Base-by-base conservation (phyloP, 2,888 invertebrate species). In the Mellilla xanthometata region DNA sequence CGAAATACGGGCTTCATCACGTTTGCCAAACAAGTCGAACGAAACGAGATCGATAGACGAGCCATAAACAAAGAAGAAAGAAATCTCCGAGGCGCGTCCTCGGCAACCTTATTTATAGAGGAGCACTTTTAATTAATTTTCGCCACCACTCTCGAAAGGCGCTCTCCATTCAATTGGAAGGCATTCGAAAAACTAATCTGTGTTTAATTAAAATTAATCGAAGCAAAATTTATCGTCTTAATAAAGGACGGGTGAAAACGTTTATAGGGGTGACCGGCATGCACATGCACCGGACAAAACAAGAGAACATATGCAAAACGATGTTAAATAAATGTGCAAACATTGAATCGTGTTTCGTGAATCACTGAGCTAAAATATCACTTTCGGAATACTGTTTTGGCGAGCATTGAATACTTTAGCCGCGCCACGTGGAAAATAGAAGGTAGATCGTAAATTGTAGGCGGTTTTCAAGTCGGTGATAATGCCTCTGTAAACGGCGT, bases 51-150 rank as follows among this genome's bases (percentile, higher is more conserved):
- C 68, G 72, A 68, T 75, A 67, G 65, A 43, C 58, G 49, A 62
- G 59, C 59, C 54, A 64, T 73, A 66, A 71, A 77, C 72, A 74
- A 75, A 65, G 68, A 71, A 76, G 71, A 74, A 75, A 65, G 68
- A 71, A 76, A 71, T 75, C 69, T 58, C 53, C 52, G 56, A 49
- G 62, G 58, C 63, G 59, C 63, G 62, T 68, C 65, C 55, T 46
- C 57, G 58, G 43, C 55, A 52, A 59, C 51, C 54, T 61, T 65
- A 67, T 66, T 68, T 67, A 70, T 63, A 64, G 63, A 56, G 52
- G 29, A 41, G 57, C 60, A 62, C 48, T 65, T 68, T 67, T 61
- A 65, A 64, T 74, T 74, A 72, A 69, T 67, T 65, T 56, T 41
- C 34, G 41, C 47, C 38, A 58, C 58, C 57, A 58, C 49, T 60